Conservation (phyloP, 2,797 vertebrate genomes). For the Pogonophryne albipinna region DNA sequence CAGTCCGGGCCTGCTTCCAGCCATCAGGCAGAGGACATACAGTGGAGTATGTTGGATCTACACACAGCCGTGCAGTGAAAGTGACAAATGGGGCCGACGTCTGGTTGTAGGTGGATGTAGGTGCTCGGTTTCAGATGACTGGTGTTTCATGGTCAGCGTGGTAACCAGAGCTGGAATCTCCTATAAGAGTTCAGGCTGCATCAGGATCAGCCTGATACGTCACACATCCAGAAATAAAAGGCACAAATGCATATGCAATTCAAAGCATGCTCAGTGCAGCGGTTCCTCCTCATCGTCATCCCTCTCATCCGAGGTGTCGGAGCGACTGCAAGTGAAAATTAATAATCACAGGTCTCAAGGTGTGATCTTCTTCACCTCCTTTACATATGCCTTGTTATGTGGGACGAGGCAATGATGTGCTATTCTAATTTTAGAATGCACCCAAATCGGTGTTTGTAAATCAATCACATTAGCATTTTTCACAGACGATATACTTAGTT, state of each 20-base stretch:
- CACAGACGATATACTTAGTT: not conserved
- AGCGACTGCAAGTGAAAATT: slow-evolving; percentile 72
- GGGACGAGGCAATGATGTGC: slow-evolving; percentile 40
- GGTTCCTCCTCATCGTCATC: slow-evolving; percentile 27
- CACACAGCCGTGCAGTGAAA: slow-evolving; percentile 53
- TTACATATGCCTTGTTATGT: slow-evolving; percentile 63
- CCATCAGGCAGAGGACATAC: not conserved
- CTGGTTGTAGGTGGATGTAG: slow-evolving; percentile 46
- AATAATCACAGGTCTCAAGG: slow-evolving; percentile 73
- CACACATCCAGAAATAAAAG: not conserved
- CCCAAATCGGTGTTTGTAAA: slow-evolving; percentile 36
- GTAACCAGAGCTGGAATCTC: slow-evolving; percentile 69
- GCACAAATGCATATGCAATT: not conserved
- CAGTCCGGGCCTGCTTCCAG: too few relatives aligned
- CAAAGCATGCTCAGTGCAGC: not conserved
- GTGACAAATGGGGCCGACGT: slow-evolving; percentile 64
- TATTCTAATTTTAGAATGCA: slow-evolving; percentile 58
- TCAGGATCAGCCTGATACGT: slow-evolving; percentile 1
- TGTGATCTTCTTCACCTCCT: slow-evolving; percentile 70
- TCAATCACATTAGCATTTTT: slow-evolving; percentile 22
- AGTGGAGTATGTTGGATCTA: not conserved
- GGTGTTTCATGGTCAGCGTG: slow-evolving; percentile 47
- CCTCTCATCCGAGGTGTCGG: slow-evolving; percentile 45
- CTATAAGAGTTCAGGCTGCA: slow-evolving; percentile 35
- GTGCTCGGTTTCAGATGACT: slow-evolving; percentile 61